A percentile compares a stretch with the other conserved stretches of the same genome.
These are phyloP conservation scores for Chelidonichthys spinosus DNA, from an alignment of 2,797 vertebrate genomes.

Conservation along the genomic window DNA sequence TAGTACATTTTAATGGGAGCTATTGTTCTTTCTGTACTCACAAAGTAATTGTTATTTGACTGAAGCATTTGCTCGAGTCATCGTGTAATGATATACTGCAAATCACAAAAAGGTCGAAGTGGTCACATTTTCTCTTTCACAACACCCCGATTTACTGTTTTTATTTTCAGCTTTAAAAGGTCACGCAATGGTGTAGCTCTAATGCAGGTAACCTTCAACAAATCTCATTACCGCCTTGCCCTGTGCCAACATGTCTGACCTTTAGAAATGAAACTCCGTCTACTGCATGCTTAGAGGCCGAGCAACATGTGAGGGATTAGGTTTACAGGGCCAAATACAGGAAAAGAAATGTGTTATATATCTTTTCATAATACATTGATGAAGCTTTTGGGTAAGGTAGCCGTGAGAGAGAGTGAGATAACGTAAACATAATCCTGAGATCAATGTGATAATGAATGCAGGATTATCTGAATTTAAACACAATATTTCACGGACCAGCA, in stretches of 20 bases:
- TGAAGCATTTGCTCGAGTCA: background rate
- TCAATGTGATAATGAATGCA: background rate
- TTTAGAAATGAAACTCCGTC: conserved; percentile 56
- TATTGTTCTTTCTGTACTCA: background rate
- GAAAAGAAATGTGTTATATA: conserved; percentile 16
- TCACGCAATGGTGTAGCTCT: conserved; percentile 37
- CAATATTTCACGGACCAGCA: background rate
- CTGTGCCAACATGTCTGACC: conserved; percentile 59
- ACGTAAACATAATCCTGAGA: background rate
- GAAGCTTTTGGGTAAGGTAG: background rate
- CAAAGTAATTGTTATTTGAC: background rate
- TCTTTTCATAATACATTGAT: conserved; percentile 11
- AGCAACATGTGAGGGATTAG: conserved; percentile 20
- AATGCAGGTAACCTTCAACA: conserved; percentile 69
- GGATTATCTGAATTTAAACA: background rate
- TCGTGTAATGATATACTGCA: background rate
- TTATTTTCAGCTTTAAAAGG: conserved; percentile 31
- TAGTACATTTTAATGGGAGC: background rate
- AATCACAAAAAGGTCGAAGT: conserved; percentile 42
- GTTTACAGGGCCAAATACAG: background rate
- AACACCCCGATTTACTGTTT: conserved; percentile 17
- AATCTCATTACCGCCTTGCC: conserved; percentile 59
- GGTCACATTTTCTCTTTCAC: conserved; percentile 5
- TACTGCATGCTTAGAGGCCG: conserved; percentile 6
- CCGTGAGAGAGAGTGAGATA: background rate